Percentiles rank a stretch among this genome's conserved stretches.
Evolutionary conservation across 2,888 invertebrate species (phyloP).

Genomic region (Cecidostiba fungosa): DNA sequence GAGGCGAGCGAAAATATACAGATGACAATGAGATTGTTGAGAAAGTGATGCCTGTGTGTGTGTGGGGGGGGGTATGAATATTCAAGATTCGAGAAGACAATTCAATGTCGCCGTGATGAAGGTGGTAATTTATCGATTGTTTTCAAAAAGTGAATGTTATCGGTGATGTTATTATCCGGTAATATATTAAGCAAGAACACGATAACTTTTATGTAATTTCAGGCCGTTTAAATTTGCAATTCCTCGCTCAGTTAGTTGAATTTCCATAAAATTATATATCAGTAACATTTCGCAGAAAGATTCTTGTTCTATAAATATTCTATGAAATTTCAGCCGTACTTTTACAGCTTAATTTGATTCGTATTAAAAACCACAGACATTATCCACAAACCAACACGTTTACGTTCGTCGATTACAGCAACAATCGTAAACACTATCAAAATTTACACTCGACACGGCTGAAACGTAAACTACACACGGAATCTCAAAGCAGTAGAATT

Average conservation of each 20-base stretch:
- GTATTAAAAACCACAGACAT: not conserved
- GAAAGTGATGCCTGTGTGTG: not conserved
- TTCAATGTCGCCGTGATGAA: not conserved
- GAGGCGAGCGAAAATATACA: not conserved
- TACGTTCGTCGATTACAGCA: not conserved
- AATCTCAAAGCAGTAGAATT: constrained; percentile 10
- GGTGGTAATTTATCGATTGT: not conserved
- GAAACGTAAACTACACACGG: not conserved
- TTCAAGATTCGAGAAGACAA: not conserved
- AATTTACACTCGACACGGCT: not conserved
- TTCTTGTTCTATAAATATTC: not conserved
- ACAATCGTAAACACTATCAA: not conserved
- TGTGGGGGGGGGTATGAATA: not conserved
- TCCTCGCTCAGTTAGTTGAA: not conserved
- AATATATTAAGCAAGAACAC: not conserved
- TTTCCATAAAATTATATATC: not conserved
- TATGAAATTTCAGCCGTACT: not conserved
- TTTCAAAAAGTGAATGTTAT: not conserved
- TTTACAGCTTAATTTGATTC: not conserved
- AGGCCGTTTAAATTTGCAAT: not conserved
- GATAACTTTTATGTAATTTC: not conserved
- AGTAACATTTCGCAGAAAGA: not conserved
- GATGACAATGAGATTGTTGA: not conserved
- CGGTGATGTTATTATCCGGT: not conserved
- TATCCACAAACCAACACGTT: not conserved